A percentile compares a stretch with the other conserved stretches of the same genome.
These are phyloP conservation scores for Caloenas nicobarica DNA, from an alignment of 2,113 vertebrate species.

Conservation along the genomic window DNA sequence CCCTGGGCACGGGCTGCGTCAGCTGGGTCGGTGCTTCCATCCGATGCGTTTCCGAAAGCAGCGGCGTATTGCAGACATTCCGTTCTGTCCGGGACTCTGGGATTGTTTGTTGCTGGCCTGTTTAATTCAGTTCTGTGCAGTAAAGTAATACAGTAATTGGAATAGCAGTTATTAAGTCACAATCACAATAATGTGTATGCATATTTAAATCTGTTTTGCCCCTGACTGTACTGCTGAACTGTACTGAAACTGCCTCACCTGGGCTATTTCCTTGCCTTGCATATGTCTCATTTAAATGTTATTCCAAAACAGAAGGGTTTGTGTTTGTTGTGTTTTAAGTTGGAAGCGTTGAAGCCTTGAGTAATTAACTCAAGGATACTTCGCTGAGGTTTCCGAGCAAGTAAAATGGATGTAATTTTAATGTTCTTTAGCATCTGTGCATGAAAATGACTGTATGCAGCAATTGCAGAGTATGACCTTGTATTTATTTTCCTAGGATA, in stretches of 20 bases:
- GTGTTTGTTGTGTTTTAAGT: not conserved
- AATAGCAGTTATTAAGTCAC: not conserved
- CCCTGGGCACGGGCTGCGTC: not conserved
- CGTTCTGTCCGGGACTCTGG: rapidly evolving
- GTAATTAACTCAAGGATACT: not conserved
- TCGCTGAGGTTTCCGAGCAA: not conserved
- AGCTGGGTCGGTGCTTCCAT: rapidly evolving
- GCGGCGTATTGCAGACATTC: rapidly evolving
- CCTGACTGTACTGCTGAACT: not conserved
- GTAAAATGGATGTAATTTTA: not conserved
- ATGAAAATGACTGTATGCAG: not conserved
- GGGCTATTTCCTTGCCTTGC: not conserved
- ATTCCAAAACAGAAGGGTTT: not conserved
- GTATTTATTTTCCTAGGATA: not conserved
- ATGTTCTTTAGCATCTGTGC: not conserved
- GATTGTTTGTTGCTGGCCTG: not conserved
- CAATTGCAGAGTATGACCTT: not conserved
- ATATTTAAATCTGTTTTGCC: not conserved
- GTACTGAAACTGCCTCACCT: not conserved
- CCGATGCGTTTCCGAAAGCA: not conserved
- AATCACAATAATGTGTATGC: not conserved
- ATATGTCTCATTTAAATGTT: not conserved
- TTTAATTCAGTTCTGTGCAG: not conserved
- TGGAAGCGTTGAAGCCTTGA: not conserved
- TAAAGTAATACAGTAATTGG: not conserved